Base-by-base conservation (phyloP, 2,797 vertebrate genomes). In the Bradypus variegatus region DNA sequence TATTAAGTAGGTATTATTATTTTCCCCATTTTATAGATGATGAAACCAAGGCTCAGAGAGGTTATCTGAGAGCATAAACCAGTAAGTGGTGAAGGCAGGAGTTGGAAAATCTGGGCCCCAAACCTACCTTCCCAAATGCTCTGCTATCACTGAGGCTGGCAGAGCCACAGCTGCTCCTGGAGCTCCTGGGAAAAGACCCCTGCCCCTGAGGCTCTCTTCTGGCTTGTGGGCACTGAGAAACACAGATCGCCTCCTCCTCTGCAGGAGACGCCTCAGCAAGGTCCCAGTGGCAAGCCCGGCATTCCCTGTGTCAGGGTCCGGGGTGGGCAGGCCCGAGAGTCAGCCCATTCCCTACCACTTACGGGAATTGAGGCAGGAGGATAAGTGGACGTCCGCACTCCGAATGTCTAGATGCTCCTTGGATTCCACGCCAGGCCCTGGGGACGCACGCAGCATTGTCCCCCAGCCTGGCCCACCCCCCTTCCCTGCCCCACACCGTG, bases 321-420 rank as follows among this genome's bases (percentile, higher is more conserved):
- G 41, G 41, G 12, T 50, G 16, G 9, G 14, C 48, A 36, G 45
- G 14, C 75, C 90, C 45, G 25, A 72, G 29, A 48, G 23, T 5
- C 36, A 29, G 14, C 19, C 11, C 70, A 29, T 79, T 62, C 19
- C n/a, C 33, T 14, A 2, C 48, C 9, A 1, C 55, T 18, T 73
- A 14, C 41, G 64, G 58, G 50, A 70, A 60, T 10, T 3, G 18
- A 38, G 23, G 11, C 13, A 69, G 65, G 58, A 41, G 6, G 31
- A 5, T 19, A 31, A 58, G 14, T 41, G n/a, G 65, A 73, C 50
- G 60, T 45, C 75, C 25, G 0, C 5, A 19, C 16, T 50, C 58
- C 58, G 23, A 8, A 58, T 58, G 19, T 21, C 58, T 58, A 21
- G 8, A 58, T 23, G 58, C 16, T 4, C 8, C 0, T 1, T 0